Conservation (phyloP, 92 coral and sea anemone genomes). For the Zoanthus sansibaricus region DNA sequence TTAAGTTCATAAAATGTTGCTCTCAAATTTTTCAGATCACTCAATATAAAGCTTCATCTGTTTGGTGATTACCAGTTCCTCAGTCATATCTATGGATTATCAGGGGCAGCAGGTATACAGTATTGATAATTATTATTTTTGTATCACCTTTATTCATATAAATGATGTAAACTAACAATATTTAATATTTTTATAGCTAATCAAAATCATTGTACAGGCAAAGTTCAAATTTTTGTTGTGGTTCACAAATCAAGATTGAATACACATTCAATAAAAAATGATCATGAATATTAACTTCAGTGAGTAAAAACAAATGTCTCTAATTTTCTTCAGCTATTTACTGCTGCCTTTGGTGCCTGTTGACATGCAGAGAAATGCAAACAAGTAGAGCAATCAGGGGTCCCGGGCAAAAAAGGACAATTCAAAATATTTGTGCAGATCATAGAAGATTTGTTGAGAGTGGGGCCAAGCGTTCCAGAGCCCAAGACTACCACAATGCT, state of each 20-base stretch:
- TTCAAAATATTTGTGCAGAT: neutral
- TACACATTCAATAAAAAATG: neutral
- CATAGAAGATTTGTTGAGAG: no score
- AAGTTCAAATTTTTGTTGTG: neutral
- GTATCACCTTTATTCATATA: neutral
- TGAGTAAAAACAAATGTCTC: neutral
- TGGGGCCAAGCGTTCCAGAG: no score
- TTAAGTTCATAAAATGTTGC: neutral
- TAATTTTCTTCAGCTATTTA: neutral
- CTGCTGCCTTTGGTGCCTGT: conserved; percentile 18
- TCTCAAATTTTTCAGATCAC: neutral
- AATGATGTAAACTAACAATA: neutral
- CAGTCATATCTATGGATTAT: neutral
- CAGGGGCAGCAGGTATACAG: conserved; percentile 10
- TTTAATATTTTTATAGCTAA: neutral
- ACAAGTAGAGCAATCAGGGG: neutral
- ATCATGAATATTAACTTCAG: neutral
- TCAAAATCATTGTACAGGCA: neutral
- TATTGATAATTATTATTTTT: no score
- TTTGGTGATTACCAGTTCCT: conserved; percentile 3
- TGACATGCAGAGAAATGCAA: neutral
- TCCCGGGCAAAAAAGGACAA: neutral
- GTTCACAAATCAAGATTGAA: neutral
- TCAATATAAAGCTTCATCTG: neutral
- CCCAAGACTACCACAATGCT: conserved; percentile 8